Evolutionary conservation across 2,113 vertebrate species (phyloP), one percentile per base, ranked within the genome.

Genomic region (Corvus hawaiiensis): DNA sequence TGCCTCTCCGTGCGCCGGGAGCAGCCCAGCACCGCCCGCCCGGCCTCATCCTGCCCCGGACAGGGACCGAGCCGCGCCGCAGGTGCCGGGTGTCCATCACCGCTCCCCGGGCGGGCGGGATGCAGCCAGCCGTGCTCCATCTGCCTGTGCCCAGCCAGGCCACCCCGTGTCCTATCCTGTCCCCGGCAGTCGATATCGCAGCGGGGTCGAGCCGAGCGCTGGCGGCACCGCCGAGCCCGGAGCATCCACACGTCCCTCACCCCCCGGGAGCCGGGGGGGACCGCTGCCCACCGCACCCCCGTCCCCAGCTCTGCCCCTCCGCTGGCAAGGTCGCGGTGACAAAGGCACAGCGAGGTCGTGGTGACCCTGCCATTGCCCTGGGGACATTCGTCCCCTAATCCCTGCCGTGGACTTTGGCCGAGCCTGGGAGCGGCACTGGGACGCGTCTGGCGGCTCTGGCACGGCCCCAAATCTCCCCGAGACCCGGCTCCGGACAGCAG

Each of bases 151-250:
- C 69, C 91, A 33, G 63, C 78, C 37, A 14, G 78, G 46, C 82
- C 91, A 30, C 9, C 32, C 82, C 8, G 61, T 11, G 92, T 71
- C 87, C 84, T 62, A 1, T 2, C 73, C 46, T 46, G 92, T 95
- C 84, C 92, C 87, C 35, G 10, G 35, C 90, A 71, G 94, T 94
- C 93, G 74, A 95, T 96, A 95, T 72, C 85, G 4, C 92, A 30
- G 90, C 84, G 15, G 74, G 84, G 37, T 33, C 20, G 17, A 30
- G 69, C 82, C 8, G 24, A 49, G 68, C n/a, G 48, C 66, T 27
- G 93, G 55, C 41, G 27, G 55, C 90, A 59, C 16, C 44, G 17
- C 75, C 5, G 39, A 39, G 91, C 61, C 1, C 46, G 21, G 21
- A 82, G 78, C 55, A 22, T 4, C 74, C 16, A 0, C 59, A 0